Conservation (phyloP, 2,797 vertebrate species). For the Schizopygopsis malacanthus region DNA sequence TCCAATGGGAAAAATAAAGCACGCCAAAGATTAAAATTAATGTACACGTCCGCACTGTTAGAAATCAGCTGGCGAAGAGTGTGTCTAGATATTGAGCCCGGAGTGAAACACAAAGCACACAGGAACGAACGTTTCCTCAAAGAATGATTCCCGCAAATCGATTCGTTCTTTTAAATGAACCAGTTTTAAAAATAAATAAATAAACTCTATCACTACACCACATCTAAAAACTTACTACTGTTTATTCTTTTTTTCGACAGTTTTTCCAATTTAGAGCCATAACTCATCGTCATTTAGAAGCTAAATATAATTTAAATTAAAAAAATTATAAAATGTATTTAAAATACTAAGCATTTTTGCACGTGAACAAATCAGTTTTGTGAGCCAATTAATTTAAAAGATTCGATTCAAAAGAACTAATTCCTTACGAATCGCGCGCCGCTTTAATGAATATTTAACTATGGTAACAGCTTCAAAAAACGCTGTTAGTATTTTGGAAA, state of each 20-base stretch:
- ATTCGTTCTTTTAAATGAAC: neutral
- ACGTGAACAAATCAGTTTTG: neutral
- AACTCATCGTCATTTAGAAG: neutral
- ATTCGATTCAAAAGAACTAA: neutral
- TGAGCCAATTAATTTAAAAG: neutral
- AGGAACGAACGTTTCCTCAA: neutral
- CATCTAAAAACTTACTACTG: too few relatives aligned
- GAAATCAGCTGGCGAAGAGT: slow-evolving; percentile 62
- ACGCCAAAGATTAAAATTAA: neutral
- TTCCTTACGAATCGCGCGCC: neutral
- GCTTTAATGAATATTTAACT: neutral
- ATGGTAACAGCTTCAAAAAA: neutral
- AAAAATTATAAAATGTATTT: neutral
- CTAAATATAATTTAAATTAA: neutral
- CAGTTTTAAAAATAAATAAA: too few relatives aligned
- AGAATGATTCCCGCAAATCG: neutral
- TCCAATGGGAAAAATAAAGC: neutral
- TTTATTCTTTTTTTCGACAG: neutral
- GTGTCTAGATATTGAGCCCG: slow-evolving; percentile 67
- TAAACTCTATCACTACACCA: too few relatives aligned
- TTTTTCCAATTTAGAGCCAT: neutral
- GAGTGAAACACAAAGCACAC: slow-evolving; percentile 56
- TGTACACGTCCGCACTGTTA: slow-evolving; percentile 77
- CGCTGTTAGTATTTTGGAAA: neutral
- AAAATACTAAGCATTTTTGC: neutral